Conservation (phyloP, 2,113 vertebrate genomes). For the Channa maculata region DNA sequence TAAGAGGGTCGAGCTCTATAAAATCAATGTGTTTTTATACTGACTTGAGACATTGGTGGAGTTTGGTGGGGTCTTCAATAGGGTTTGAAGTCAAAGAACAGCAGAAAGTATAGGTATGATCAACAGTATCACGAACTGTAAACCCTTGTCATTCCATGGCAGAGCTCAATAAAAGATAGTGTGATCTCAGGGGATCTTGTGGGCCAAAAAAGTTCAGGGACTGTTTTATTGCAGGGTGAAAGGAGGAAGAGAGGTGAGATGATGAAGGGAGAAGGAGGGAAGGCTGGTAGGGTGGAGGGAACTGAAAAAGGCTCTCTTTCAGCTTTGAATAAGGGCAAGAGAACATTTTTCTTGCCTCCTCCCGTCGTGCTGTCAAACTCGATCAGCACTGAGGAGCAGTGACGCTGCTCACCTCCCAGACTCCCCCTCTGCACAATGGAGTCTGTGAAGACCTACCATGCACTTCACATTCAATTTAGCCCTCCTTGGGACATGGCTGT, state of each 20-base stretch:
- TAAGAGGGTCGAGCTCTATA: constrained; percentile 12
- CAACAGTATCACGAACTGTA: constrained; percentile 20
- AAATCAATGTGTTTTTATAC: neutral
- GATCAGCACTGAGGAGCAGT: constrained; percentile 91
- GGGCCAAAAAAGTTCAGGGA: constrained; percentile 59
- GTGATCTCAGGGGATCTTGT: constrained; percentile 63
- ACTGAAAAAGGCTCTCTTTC: constrained; percentile 97
- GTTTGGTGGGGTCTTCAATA: neutral
- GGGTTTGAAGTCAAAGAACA: neutral
- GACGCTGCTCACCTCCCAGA: constrained; percentile 84
- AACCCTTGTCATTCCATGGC: constrained; percentile 59
- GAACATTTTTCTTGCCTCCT: constrained; percentile 90
- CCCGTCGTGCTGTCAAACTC: constrained; percentile 98
- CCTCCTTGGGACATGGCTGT: constrained; percentile 86
- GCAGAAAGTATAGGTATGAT: constrained; percentile 29
- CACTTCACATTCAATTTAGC: constrained; percentile 99
- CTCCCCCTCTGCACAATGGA: constrained; percentile 89
- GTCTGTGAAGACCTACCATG: constrained; percentile 94
- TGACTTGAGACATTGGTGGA: neutral
- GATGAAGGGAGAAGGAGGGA: constrained; percentile 47
- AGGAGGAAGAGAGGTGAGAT: constrained; percentile 66
- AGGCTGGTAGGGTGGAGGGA: constrained; percentile 41
- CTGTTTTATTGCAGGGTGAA: constrained; percentile 72
- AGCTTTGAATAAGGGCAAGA: constrained; percentile 87
- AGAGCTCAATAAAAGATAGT: constrained; percentile 59